Base-by-base conservation (phyloP, 2,113 vertebrate genomes). In the Neogale vison region DNA sequence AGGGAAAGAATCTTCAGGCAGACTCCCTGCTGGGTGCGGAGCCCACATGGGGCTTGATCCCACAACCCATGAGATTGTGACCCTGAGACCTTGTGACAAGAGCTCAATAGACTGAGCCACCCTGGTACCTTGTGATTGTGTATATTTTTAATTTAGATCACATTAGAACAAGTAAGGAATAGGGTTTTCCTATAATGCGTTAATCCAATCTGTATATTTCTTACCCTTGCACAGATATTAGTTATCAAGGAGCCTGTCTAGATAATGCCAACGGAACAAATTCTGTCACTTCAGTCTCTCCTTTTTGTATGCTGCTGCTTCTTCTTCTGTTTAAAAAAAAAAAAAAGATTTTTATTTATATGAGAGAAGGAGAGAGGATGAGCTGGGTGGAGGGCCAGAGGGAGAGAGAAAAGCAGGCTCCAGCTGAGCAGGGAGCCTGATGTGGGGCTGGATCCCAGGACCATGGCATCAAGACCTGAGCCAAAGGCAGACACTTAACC, bases 91-190 rank as follows among this genome's bases (percentile, higher is more conserved):
- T 10, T 47, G 45, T 47, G 45, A 47, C 7, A n/a, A 69, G 67
- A 69, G 34, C 67, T 69, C 67, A 69, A 4, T 18, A 4, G 65
- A 69, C 34, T 18, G 31, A 67, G 65, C 34, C 34, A 67, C 65
- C 31, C 65, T n/a, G 17, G 67, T n/a, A n/a, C 34, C 67, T 8
- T 69, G 34, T 76, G 45, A 81, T 93, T 96, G 21, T 79, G 26
- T 65, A 18, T 83, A 69, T 90, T 93, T 95, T 96, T 87, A 61
- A 77, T 65, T 26, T 23, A 92, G 20, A 47, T 88, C n/a, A 87
- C 13, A 45, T 89, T 92, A 74, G 52, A 79, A 57, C 7, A 89
- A 57, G 52, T 82, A 93, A 72, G 31, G 18, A 74, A 80, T 45
- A 24, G 10, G 36, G 18, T 52, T 93, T 52, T 96, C n/a, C 55